Base-by-base conservation (phyloP, 1,140 invertebrate species). In the Latrodectus geometricus region DNA sequence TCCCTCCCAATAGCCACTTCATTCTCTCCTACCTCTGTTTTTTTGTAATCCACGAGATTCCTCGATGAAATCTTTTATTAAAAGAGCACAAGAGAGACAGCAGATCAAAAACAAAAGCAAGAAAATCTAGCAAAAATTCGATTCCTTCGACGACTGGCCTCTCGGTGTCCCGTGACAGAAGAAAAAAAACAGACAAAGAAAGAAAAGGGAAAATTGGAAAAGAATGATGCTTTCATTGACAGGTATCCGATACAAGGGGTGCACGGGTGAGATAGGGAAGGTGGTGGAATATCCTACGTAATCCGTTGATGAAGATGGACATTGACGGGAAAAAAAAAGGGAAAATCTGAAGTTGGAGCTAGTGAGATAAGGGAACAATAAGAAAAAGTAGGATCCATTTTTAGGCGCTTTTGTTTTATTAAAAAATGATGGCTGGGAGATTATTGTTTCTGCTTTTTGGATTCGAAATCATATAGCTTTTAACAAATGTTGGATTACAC, bases 171-270 rank as follows among this genome's bases (percentile, higher is more conserved):
- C 35, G 5, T 35, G 54, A 61, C 54, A 14, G 54, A 61, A 61
- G 17, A 61, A 76, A 76, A 54, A 56, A 76, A 76, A 56, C 20
- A 20, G 15, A 8, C 20, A 14, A 49, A 50, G 5, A 74, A 50
- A 15, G n/a, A 20, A 74, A 11, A 17, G 72, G 35, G n/a, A 76
- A 76, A 76, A 21, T 76, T 20, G 52, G 21, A 76, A 76, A 76
- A 76, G 74, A 76, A 76, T 76, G 74, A 56, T n/a, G 74, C 17
- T 76, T 76, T 76, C 74, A 76, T 76, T 76, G 74, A 76, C 74
- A 76, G 74, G 52, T 76, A 76, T 76, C 52, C 74, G 52, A 76
- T 76, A 76, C 74, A 20, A 9, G 49, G 14, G 35, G 35, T 35
- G 35, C 5, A 35, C 35, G 35, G 35, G 35, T 3, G 35, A 35